phyloP scores from a whole-genome alignment of 2,888 invertebrate genomes.

The Diarsia rubi region DNA sequence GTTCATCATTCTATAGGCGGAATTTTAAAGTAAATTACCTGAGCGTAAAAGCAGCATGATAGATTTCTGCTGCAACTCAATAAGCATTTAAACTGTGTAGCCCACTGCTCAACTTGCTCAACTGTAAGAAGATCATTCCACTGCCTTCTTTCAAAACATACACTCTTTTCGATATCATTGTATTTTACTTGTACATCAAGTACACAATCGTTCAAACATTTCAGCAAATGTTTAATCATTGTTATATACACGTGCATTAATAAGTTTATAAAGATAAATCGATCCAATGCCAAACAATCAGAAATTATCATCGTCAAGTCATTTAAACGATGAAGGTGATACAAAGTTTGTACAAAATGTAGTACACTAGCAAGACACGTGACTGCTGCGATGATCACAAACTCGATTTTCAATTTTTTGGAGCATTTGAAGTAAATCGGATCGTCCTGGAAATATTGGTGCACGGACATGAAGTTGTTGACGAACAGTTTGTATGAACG shows the following conservation, averaged over 20 bases:
- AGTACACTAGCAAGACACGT: not conserved
- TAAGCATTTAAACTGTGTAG: conserved; percentile 25
- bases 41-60: conserved; percentile 10
- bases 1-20: no score
- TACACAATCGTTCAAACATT: conserved; percentile 25
- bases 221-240: conserved; percentile 8
- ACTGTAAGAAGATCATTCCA: not conserved
- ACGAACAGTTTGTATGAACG: conserved; percentile 1
- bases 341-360: not conserved
- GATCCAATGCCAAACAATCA: not conserved
- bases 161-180: not conserved
- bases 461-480: conserved; percentile 13
- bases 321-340: rapidly evolving
- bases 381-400: not conserved
- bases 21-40: conserved; percentile 21
- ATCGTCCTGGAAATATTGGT: conserved; percentile 8
- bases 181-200: not conserved
- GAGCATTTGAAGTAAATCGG: not conserved
- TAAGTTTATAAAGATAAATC: conserved; percentile 19
- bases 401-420: conserved; percentile 12
- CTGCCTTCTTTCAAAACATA: not conserved
- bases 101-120: conserved; percentile 25
- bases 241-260: conserved; percentile 16
- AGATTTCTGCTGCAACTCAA: conserved; percentile 31
- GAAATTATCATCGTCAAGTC: not conserved